These are phyloP conservation scores for Cettia cetti DNA, from an alignment of 2,113 vertebrate genomes.

Conservation along the genomic window DNA sequence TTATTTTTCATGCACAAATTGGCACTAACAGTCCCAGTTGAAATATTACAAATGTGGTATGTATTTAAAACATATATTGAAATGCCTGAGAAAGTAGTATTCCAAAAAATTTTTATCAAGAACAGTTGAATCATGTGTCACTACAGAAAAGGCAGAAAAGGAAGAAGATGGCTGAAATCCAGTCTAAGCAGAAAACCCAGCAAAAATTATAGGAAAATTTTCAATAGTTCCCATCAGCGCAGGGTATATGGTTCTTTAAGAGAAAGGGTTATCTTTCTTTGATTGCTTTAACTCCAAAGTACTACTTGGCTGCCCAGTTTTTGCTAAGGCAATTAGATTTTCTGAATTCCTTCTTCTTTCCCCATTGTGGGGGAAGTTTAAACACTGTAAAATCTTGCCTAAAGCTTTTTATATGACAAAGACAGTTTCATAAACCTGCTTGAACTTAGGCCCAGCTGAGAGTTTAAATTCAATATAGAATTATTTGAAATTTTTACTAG, in stretches of 20 bases:
- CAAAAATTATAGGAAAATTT: neutral
- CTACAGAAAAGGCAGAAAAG: neutral
- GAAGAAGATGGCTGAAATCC: neutral
- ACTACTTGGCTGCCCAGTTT: neutral
- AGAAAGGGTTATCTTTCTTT: neutral
- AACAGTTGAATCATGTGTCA: neutral
- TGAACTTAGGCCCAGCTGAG: neutral
- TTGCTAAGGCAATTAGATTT: neutral
- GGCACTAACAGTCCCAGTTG: neutral
- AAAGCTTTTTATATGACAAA: neutral
- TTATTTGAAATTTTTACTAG: neutral
- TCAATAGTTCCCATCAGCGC: neutral
- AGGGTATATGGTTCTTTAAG: neutral
- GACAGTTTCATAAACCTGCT: neutral
- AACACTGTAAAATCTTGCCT: neutral
- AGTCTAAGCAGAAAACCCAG: neutral
- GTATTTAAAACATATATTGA: neutral
- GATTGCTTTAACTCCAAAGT: neutral
- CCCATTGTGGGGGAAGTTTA: neutral
- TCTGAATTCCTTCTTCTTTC: neutral
- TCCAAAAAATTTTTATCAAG: neutral
- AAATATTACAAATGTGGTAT: neutral
- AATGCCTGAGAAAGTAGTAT: neutral
- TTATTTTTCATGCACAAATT: rapidly evolving
- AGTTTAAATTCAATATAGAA: neutral